A percentile compares a stretch with the other conserved stretches of the same genome.
Conservation (phyloP, 2,113 vertebrate genomes). For the Archocentrus centrarchus region DNA sequence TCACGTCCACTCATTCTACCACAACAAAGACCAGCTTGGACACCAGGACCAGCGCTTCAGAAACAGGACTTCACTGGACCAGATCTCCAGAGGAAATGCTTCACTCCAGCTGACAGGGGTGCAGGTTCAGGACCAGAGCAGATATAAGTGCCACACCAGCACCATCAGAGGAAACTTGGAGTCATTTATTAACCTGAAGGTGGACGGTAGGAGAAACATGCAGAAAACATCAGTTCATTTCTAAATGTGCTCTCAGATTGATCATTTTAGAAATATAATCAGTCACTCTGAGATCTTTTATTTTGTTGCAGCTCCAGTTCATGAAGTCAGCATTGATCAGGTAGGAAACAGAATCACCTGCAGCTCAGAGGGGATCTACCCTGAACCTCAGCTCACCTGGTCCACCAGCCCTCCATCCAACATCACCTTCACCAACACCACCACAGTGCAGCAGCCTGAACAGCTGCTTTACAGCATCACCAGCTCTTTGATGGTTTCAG, state of each 20-base stretch:
- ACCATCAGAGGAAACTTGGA: not conserved
- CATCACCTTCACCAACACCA: not conserved
- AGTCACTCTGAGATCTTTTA: slow-evolving; percentile 32
- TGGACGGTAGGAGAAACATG: slow-evolving; percentile 66
- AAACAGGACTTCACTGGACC: slow-evolving; percentile 63
- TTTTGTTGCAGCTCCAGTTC: not conserved
- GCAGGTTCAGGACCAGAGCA: slow-evolving; percentile 60
- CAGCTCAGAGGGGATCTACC: not conserved
- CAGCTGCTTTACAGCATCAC: not conserved
- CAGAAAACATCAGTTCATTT: not conserved
- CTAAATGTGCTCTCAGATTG: too few relatives aligned
- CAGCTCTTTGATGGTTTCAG: not conserved
- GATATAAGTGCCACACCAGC: slow-evolving; percentile 77
- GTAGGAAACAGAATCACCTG: not conserved
- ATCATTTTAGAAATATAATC: too few relatives aligned
- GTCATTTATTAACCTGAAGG: not conserved
- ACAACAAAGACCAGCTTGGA: slow-evolving; percentile 32
- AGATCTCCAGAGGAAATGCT: slow-evolving; percentile 75
- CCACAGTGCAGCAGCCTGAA: not conserved
- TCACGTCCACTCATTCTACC: slow-evolving; percentile 68
- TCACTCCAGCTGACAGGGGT: slow-evolving; percentile 72
- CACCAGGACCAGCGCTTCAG: slow-evolving; percentile 46
- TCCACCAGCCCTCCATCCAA: not conserved
- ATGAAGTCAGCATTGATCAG: slow-evolving; percentile 10
- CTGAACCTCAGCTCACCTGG: not conserved